Conservation (phyloP, 2,113 vertebrate genomes). For the Stomatorhinus ivindoensis region DNA sequence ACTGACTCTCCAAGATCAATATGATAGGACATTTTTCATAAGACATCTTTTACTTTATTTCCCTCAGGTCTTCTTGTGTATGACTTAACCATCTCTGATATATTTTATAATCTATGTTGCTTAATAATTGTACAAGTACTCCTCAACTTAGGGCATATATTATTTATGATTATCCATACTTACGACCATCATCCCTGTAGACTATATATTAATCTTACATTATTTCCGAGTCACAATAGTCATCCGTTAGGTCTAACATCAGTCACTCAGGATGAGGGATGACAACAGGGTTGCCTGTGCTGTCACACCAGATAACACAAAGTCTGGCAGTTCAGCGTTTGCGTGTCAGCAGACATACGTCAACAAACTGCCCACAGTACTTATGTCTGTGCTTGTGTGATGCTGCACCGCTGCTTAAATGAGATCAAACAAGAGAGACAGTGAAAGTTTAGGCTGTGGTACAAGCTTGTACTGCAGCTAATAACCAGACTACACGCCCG, state of each 20-base stretch:
- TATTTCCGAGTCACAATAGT: not conserved
- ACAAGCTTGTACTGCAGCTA: not conserved
- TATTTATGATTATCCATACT: not conserved
- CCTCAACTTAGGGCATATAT: not conserved
- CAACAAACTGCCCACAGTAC: not conserved
- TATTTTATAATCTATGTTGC: not conserved
- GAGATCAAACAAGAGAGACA: not conserved
- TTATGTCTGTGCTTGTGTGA: not conserved
- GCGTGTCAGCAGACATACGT: not conserved
- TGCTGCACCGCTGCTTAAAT: not conserved
- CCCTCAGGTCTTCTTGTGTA: not conserved
- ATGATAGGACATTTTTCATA: not conserved
- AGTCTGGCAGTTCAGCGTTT: not conserved
- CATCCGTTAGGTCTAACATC: not conserved
- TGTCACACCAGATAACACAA: not conserved
- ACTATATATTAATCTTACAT: not conserved
- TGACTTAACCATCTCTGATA: not conserved
- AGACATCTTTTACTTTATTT: not conserved
- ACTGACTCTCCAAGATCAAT: not conserved
- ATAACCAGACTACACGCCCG: not conserved
- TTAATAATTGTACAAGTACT: not conserved
- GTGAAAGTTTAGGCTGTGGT: not conserved
- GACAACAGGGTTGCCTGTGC: not conserved
- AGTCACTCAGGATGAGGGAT: not conserved
- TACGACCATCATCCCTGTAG: not conserved